phyloP scores from a whole-genome alignment of 2,888 invertebrate genomes.

The Ophion costatus region DNA sequence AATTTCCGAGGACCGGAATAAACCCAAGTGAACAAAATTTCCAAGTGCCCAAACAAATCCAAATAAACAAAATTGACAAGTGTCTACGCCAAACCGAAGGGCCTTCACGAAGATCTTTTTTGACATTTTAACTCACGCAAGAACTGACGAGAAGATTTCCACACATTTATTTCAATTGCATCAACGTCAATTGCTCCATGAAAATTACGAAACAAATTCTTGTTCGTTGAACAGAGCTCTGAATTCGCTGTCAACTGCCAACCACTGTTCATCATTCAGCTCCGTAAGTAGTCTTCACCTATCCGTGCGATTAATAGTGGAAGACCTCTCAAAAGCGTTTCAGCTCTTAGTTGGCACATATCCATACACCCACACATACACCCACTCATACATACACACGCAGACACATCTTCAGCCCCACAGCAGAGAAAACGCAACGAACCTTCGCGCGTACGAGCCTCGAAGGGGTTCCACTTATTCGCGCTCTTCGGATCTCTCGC shows the following conservation, averaged over 20 bases:
- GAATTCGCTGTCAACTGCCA: background rate
- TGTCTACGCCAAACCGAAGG: too few relatives aligned
- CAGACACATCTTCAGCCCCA: background rate
- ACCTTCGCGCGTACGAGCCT: slow-evolving; percentile 41
- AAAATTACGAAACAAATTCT: background rate
- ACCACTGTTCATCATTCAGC: background rate
- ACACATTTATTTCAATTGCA: background rate
- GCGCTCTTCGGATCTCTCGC: slow-evolving; percentile 36
- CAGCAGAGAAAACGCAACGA: slow-evolving; percentile 47
- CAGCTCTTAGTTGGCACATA: slow-evolving; percentile 14
- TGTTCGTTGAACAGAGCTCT: background rate
- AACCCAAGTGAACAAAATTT: background rate
- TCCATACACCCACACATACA: background rate
- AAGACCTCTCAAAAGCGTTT: slow-evolving; percentile 17
- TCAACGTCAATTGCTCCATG: background rate
- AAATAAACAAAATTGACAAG: too few relatives aligned
- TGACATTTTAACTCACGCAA: too few relatives aligned
- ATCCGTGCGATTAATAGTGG: slow-evolving; percentile 35
- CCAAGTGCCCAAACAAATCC: too few relatives aligned
- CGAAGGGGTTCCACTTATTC: slow-evolving; percentile 36
- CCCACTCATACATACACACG: background rate
- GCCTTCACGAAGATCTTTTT: too few relatives aligned
- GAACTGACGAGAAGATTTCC: too few relatives aligned
- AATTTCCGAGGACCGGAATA: background rate
- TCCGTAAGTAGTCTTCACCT: slow-evolving; percentile 14